Evolutionary conservation across 2,888 invertebrate species (phyloP).

Genomic region (Xestia ashworthii): DNA sequence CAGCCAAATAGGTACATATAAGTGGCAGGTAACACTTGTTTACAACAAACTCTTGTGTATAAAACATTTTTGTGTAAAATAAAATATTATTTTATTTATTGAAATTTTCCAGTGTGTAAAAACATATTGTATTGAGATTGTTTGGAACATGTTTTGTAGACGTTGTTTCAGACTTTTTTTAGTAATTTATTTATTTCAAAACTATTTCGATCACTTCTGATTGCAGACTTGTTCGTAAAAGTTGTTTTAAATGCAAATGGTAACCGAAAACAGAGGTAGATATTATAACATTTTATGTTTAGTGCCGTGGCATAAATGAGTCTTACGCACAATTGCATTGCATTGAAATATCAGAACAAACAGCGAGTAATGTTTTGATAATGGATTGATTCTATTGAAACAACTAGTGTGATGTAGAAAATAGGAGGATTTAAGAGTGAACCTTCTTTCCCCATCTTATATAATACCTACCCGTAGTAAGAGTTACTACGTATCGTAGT

Average conservation of each 20-base stretch:
- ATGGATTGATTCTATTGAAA: not conserved
- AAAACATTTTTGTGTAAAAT: not conserved
- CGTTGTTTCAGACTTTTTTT: not conserved
- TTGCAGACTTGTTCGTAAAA: not conserved
- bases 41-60: not conserved
- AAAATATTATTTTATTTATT: no score
- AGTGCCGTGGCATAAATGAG: not conserved
- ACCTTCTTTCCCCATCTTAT: conserved; percentile 40
- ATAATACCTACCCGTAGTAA: conserved; percentile 41
- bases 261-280: not conserved
- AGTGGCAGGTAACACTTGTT: not conserved
- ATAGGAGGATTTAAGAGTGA: conserved; percentile 2
- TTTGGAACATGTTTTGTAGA: not conserved
- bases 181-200: no score
- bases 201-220: not conserved
- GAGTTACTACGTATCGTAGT: conserved; percentile 64
- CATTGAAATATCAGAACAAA: not conserved
- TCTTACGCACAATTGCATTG: not conserved
- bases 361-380: not conserved
- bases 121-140: not conserved
- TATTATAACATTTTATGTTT: not conserved
- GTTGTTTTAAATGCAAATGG: not conserved
- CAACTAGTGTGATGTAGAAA: not conserved
- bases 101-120: not conserved
- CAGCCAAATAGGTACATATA: not conserved